phyloP scores from a whole-genome alignment of 2,888 invertebrate genomes.

The Drosophila ochracea region DNA sequence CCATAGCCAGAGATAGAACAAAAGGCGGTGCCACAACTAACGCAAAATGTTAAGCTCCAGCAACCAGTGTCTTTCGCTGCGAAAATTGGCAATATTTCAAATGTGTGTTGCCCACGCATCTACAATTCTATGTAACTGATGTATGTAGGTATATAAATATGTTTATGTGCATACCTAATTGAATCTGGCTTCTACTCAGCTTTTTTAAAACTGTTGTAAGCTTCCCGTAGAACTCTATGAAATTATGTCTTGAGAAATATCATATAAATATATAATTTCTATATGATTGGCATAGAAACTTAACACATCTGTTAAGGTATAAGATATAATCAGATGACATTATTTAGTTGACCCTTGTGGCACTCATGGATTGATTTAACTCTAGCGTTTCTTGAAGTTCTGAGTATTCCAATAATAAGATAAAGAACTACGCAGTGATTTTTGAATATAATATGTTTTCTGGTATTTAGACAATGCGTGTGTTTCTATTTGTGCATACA shows the following conservation, averaged over 20 bases:
- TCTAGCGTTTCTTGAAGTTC: neutral
- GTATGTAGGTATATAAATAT: neutral
- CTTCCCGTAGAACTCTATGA: neutral
- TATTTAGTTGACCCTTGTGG: neutral
- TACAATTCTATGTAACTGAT: neutral
- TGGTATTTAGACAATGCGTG: neutral
- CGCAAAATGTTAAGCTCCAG: constrained; percentile 7
- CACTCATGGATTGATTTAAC: neutral
- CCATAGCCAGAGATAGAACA: constrained; percentile 5
- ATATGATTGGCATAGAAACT: neutral
- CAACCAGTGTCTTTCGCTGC: neutral
- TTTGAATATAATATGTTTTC: neutral
- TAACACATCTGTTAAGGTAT: neutral
- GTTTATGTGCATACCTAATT: neutral
- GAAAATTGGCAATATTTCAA: constrained; percentile 40
- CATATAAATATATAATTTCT: too few species aligned
- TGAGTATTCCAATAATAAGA: neutral
- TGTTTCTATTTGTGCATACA: neutral
- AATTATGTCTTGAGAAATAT: too few species aligned
- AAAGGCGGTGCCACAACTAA: constrained; percentile 6
- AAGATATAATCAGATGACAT: neutral
- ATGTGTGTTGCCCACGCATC: constrained; percentile 41
- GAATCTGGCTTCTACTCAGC: neutral
- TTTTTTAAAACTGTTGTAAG: neutral
- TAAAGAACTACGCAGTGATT: neutral